Percentiles rank a stretch among this genome's conserved stretches.
Evolutionary conservation across 2,797 vertebrate genomes (phyloP).

Genomic region (Vultur gryphus): DNA sequence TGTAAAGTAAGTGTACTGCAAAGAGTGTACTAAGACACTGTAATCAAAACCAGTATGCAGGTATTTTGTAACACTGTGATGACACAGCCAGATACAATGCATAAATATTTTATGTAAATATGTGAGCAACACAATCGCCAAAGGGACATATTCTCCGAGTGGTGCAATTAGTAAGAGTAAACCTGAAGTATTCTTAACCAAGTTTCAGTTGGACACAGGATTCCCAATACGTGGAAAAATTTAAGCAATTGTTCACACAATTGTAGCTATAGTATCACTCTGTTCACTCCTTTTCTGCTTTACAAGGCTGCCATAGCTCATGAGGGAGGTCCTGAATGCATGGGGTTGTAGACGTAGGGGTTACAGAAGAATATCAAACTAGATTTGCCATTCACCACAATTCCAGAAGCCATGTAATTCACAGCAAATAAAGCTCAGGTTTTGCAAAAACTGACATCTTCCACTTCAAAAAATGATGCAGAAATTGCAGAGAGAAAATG

Average conservation of each 20-base stretch:
- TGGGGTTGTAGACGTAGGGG: background rate
- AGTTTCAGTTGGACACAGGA: background rate
- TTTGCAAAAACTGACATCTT: background rate
- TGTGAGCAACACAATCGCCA: background rate
- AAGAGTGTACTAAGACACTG: background rate
- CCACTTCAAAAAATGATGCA: background rate
- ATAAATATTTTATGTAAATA: background rate
- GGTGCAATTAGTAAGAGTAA: background rate
- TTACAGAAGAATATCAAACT: background rate
- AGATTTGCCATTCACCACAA: background rate
- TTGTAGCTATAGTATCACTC: background rate
- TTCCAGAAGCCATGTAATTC: background rate
- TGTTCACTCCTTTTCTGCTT: background rate
- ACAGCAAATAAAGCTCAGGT: background rate
- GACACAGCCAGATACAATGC: background rate
- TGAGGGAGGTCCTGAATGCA: background rate
- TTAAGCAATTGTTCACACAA: background rate
- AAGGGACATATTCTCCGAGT: background rate
- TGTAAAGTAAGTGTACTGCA: background rate
- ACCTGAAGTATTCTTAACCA: background rate
- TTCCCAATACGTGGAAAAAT: background rate
- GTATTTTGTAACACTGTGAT: background rate
- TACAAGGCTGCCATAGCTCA: background rate
- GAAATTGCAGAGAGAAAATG: background rate
- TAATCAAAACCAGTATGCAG: background rate